phyloP scores from a whole-genome alignment of 1,140 invertebrate species.

The Archivesica marissinica region DNA sequence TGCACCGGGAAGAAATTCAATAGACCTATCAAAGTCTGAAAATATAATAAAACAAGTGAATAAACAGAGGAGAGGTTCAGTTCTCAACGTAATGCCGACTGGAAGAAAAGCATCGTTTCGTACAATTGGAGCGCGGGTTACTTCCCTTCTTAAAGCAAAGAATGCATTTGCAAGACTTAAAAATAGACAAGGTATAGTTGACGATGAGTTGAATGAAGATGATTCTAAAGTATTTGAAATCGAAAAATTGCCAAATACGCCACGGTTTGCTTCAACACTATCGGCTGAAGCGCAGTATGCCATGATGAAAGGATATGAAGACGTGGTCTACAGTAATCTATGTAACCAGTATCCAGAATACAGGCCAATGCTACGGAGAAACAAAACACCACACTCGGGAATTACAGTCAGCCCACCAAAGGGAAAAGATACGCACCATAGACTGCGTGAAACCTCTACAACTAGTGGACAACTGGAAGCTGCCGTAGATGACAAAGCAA shows the following conservation, averaged over 20 bases:
- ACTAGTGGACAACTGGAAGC: neutral
- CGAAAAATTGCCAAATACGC: conserved; percentile 74
- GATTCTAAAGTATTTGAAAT: conserved; percentile 64
- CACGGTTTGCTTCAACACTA: conserved; percentile 76
- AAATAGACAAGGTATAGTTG: conserved; percentile 17
- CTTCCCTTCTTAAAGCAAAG: conserved; percentile 60
- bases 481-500: neutral
- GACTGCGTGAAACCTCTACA: neutral
- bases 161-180: conserved; percentile 61
- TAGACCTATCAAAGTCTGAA: conserved; percentile 10
- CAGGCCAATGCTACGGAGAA: conserved; percentile 66
- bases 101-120: conserved; percentile 37
- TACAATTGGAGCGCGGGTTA: conserved; percentile 57
- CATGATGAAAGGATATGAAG: conserved; percentile 81
- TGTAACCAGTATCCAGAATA: conserved; percentile 66
- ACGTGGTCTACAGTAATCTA: conserved; percentile 72
- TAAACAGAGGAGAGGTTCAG: neutral
- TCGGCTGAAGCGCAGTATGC: conserved; percentile 80
- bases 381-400: conserved; percentile 68
- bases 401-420: too few relatives aligned
- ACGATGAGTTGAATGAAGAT: conserved; percentile 46
- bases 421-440: neutral
- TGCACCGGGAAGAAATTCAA: neutral
- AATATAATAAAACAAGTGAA: conserved; percentile 6
- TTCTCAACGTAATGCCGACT: neutral